Evolutionary conservation across 2,888 invertebrate species (phyloP), one percentile per base, ranked within the genome.

Genomic region (Piscicola geometra): DNA sequence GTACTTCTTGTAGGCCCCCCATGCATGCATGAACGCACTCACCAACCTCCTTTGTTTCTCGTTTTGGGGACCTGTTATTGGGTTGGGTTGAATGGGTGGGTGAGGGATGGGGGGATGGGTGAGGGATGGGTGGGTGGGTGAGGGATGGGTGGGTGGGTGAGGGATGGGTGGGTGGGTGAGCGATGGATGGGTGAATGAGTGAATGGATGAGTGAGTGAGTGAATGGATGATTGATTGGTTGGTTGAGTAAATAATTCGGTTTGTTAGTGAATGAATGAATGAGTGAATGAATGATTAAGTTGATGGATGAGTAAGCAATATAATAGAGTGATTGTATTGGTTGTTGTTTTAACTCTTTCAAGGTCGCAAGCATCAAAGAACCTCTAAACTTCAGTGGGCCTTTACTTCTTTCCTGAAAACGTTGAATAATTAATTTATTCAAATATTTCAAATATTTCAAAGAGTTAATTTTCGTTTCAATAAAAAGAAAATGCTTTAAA

Each of bases 1-100:
- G 86, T 90, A 92, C 77, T 90, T 89, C 84, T 91, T 93, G 85
- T 99, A 99, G 0, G 93, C 96, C 75, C 88, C 89, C 97, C 97
- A 98, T 0, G 96, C 94, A 86, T 96, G 94, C 82, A 89, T 90
- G 83, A 98, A 94, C 5, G 95, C 94, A 47, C 90, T 89, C 0
- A 94, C 91, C 9, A 99, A 91, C 1, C 93, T 93, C 73, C 87
- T 87, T 85, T 98, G 97, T 21, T 91, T 88, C 15, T 89, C 89
- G 83, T 92, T 96, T 78, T 89, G 88, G 0, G 93, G 91, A 25
- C 93, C 93, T 88, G 85, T 9, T 15, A 28, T n/a, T 64, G n/a
- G 25, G 25, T 25, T 15, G 3, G 35, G 32, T 9, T 67, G 33
- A 30, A 15, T 67, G 5, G 64, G 25, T 64, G 64, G 64, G 25